phyloP scores from a whole-genome alignment of 2,888 invertebrate species.

The Linyphia triangularis region DNA sequence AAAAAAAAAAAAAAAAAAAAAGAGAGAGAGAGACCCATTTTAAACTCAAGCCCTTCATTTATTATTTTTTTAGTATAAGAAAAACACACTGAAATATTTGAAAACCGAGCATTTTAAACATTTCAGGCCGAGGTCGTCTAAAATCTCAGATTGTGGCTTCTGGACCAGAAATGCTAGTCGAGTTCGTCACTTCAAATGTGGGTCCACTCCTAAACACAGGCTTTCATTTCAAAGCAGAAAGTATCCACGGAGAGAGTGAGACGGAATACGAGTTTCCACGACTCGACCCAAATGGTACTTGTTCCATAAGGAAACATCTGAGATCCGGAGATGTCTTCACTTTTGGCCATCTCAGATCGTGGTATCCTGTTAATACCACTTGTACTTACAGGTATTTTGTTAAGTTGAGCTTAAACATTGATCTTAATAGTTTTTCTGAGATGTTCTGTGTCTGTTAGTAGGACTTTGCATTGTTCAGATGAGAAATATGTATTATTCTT shows the following conservation, averaged over 20 bases:
- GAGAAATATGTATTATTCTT: no score
- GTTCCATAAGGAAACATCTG: slow-evolving; percentile 72
- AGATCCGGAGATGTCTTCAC: slow-evolving; percentile 56
- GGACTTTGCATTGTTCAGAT: no score
- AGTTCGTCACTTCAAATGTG: slow-evolving; percentile 78
- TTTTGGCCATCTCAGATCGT: slow-evolving; percentile 79
- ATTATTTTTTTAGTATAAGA: no score
- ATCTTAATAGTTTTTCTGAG: no score
- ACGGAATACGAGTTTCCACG: slow-evolving; percentile 68
- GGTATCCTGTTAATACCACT: slow-evolving; percentile 95
- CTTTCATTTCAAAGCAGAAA: slow-evolving; percentile 88
- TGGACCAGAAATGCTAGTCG: slow-evolving; percentile 81
- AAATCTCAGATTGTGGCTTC: slow-evolving; percentile 88
- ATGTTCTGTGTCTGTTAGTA: no score
- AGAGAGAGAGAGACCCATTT: no score
- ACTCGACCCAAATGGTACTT: slow-evolving; percentile 74
- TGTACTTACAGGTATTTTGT: slow-evolving; percentile 89
- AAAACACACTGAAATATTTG: neutral
- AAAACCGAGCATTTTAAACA: neutral
- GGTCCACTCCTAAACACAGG: slow-evolving; percentile 91
- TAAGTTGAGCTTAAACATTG: no score
- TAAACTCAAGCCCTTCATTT: no score
- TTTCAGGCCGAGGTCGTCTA: slow-evolving; percentile 74
- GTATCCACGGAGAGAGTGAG: slow-evolving; percentile 69
- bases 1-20: no score